phyloP scores from a whole-genome alignment of 2,797 vertebrate species.

The Falco columbarius region DNA sequence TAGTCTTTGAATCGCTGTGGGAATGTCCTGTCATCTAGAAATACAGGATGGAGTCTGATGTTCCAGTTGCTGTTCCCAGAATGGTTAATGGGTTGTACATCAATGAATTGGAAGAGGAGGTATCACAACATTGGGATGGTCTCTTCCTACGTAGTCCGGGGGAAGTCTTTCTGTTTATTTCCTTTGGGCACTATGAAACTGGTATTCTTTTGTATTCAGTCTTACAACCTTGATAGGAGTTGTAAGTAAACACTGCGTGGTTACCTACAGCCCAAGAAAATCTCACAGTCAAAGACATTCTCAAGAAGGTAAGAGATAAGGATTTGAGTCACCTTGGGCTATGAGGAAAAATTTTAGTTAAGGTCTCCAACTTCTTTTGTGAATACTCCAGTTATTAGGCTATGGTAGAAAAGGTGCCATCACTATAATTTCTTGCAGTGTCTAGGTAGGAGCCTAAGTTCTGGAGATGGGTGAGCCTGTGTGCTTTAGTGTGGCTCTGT shows the following conservation, averaged over 20 bases:
- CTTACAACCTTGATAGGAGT: background rate
- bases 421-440: background rate
- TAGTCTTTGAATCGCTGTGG: background rate
- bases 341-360: background rate
- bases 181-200: background rate
- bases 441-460: background rate
- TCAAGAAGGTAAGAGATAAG: background rate
- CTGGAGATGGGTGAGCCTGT: background rate
- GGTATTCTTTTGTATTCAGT: background rate
- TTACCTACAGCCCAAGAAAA: background rate
- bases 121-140: background rate
- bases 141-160: background rate
- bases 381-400: background rate
- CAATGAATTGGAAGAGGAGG: background rate
- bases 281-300: background rate
- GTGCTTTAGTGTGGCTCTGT: background rate
- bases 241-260: background rate
- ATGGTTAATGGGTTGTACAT: background rate
- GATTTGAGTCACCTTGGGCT: background rate
- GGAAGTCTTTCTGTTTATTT: background rate
- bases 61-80: background rate
- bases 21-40: background rate
- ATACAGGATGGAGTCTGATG: background rate
- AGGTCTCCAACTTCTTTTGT: background rate
- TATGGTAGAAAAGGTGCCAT: background rate